Conservation (phyloP, 1,140 invertebrate genomes). For the Chelonus insularis region DNA sequence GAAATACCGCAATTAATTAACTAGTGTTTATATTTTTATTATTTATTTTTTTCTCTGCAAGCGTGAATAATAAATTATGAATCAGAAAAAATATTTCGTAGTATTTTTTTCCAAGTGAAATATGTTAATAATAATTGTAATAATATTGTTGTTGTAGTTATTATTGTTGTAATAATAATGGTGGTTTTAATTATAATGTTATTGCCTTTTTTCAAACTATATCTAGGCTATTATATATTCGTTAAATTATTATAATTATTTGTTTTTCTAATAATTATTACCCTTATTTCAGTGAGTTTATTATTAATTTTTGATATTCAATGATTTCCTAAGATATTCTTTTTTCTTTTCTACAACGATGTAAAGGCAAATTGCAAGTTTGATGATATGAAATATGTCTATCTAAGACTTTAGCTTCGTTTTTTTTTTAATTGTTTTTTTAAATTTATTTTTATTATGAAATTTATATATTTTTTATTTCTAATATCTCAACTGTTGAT, state of each 20-base stretch:
- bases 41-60: no score
- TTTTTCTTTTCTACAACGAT: neutral
- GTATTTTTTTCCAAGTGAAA: no score
- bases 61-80: no score
- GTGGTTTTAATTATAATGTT: no score
- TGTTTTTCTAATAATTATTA: neutral
- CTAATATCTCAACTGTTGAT: no score
- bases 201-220: neutral
- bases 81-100: no score
- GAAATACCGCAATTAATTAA: conserved; percentile 14
- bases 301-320: neutral
- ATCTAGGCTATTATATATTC: neutral
- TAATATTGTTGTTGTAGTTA: no score
- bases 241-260: neutral
- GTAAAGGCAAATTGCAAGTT: neutral
- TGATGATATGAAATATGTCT: conserved; percentile 2
- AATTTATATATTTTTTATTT: no score
- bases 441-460: no score
- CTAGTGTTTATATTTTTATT: conserved; percentile 6
- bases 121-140: no score
- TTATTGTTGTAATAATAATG: no score
- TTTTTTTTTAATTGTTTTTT: no score
- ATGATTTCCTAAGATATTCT: neutral
- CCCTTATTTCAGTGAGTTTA: neutral
- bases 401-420: neutral